Conservation (phyloP, 1,140 invertebrate species). For the Drosophila lini region DNA sequence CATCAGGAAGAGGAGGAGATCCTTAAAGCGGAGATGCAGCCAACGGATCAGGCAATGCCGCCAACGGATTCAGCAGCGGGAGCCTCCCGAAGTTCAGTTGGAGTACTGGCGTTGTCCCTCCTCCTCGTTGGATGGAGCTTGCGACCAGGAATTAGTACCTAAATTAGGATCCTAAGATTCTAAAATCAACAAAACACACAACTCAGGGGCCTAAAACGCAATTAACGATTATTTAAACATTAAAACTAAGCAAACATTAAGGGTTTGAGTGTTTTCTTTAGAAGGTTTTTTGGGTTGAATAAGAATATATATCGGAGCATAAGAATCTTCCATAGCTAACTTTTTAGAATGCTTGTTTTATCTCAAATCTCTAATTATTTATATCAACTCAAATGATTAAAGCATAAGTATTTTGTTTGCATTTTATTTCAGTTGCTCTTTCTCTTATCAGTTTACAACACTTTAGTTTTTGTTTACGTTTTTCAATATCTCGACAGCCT, state of each 20-base stretch:
- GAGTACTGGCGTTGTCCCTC: not conserved
- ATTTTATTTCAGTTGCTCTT: not conserved
- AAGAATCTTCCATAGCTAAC: not conserved
- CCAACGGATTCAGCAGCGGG: slow-evolving; percentile 17
- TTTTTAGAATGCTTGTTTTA: not conserved
- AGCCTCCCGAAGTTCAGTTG: not conserved
- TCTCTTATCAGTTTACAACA: not conserved
- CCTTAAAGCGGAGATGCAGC: slow-evolving; percentile 21
- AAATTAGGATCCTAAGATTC: slow-evolving; percentile 30
- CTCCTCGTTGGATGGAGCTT: slow-evolving; percentile 10
- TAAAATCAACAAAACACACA: slow-evolving; percentile 31
- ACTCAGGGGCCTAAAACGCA: slow-evolving; percentile 64
- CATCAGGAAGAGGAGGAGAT: slow-evolving; percentile 18
- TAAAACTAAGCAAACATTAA: slow-evolving; percentile 45
- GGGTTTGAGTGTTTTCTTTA: not conserved
- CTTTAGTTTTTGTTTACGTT: slow-evolving; percentile 1
- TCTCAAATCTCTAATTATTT: not conserved
- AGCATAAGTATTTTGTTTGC: not conserved
- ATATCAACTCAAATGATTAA: not conserved
- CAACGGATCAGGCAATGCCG: slow-evolving; percentile 22
- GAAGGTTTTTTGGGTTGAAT: not conserved
- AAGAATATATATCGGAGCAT: not conserved
- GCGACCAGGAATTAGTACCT: slow-evolving; percentile 7
- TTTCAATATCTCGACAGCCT: not conserved
- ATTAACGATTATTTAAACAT: slow-evolving; percentile 43